Percentiles rank a stretch among this genome's conserved stretches.
phyloP scores from a whole-genome alignment of 2,888 invertebrate species.

The Lepidochitona cinerea region DNA sequence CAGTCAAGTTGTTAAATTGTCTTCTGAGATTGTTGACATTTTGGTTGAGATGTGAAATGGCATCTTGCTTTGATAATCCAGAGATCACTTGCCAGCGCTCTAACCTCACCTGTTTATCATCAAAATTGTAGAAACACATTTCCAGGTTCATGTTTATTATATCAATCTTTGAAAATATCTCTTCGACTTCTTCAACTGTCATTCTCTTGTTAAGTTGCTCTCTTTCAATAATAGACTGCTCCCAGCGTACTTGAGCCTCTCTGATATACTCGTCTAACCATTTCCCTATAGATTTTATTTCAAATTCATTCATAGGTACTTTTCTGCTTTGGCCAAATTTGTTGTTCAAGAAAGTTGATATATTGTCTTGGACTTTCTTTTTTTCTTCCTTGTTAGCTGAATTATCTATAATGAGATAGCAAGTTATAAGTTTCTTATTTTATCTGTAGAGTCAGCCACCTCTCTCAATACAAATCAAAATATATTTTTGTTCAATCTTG shows the following conservation, averaged over 20 bases:
- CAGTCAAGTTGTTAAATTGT: not conserved
- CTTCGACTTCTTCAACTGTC: not conserved
- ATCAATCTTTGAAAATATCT: not conserved
- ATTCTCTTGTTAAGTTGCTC: not conserved
- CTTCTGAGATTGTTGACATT: not conserved
- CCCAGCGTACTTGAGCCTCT: constrained; percentile 14
- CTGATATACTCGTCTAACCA: constrained; percentile 26
- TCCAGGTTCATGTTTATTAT: not conserved
- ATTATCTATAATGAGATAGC: too few relatives aligned
- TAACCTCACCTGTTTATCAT: too few relatives aligned
- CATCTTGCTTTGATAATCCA: not conserved
- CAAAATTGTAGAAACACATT: not conserved
- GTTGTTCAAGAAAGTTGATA: constrained; percentile 49
- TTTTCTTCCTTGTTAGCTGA: too few relatives aligned
- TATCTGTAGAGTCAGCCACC: too few relatives aligned
- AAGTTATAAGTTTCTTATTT: too few relatives aligned
- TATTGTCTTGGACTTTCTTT: constrained; percentile 46
- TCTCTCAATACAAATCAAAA: too few relatives aligned
- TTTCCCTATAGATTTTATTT: constrained; percentile 48
- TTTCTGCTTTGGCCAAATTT: constrained; percentile 55
- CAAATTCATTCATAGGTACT: constrained; percentile 50
- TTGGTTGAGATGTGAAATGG: not conserved
- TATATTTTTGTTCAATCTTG: too few relatives aligned
- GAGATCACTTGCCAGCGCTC: not conserved
- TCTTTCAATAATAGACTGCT: not conserved